Conservation (phyloP, 2,888 invertebrate species). For the Tupiocoris notatus region DNA sequence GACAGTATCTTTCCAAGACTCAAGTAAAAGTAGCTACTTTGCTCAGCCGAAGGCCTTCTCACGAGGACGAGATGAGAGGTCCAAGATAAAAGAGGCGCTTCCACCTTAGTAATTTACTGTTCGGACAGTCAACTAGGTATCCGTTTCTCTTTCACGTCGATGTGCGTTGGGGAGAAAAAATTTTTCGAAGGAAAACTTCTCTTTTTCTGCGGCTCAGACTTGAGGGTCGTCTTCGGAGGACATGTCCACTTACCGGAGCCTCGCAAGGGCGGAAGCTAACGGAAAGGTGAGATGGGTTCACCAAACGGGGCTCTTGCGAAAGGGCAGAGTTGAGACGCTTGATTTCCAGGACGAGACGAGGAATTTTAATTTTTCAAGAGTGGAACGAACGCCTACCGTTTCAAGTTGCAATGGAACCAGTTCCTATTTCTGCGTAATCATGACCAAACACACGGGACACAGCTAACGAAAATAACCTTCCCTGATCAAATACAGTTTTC, state of each 20-base stretch:
- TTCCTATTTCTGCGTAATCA: too few relatives aligned
- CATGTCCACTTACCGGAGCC: background rate
- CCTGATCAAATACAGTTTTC: too few relatives aligned
- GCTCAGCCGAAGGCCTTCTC: constrained; percentile 1
- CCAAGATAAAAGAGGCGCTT: constrained; percentile 21
- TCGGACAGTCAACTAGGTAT: constrained; percentile 9
- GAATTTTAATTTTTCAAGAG: background rate
- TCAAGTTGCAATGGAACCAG: too few relatives aligned
- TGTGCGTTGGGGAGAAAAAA: background rate
- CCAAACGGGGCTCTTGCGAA: background rate
- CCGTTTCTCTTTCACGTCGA: background rate
- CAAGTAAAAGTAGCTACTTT: constrained; percentile 20
- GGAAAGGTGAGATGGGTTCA: background rate
- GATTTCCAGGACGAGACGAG: background rate
- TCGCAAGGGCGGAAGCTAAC: constrained; percentile 23
- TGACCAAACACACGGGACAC: too few relatives aligned
- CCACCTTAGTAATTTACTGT: constrained; percentile 26
- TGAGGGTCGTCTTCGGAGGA: background rate
- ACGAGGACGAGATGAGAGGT: constrained; percentile 10
- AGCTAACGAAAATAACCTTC: too few relatives aligned
- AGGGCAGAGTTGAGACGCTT: constrained; percentile 24
- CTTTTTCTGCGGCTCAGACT: background rate
- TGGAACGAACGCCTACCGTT: too few relatives aligned
- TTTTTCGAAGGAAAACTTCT: background rate
- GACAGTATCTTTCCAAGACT: constrained; percentile 5